Conservation (phyloP, 1,140 invertebrate species). For the Drosophila suzukii region DNA sequence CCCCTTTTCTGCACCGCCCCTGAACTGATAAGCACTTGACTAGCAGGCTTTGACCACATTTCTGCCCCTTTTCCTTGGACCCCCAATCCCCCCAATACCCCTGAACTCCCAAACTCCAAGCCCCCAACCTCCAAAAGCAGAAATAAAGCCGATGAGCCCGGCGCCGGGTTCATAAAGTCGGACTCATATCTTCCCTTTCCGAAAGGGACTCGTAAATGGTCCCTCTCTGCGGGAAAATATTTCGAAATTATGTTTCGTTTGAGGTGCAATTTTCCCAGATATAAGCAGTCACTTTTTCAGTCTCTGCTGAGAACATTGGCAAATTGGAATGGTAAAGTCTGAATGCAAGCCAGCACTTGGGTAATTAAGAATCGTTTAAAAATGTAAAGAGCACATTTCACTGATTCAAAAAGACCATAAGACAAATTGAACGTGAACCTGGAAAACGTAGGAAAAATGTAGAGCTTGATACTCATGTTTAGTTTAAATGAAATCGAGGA, state of each 20-base stretch:
- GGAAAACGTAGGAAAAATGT: too few species aligned
- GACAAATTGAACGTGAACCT: background rate
- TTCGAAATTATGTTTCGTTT: slow-evolving; percentile 7
- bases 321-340: background rate
- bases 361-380: background rate
- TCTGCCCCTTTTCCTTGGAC: background rate
- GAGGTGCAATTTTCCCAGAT: background rate
- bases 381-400: background rate
- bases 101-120: too few species aligned
- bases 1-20: background rate
- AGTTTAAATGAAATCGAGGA: too few species aligned
- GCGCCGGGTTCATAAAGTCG: slow-evolving; percentile 11
- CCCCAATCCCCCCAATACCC: too few species aligned
- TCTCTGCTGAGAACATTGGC: background rate
- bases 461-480: too few species aligned
- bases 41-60: slow-evolving; percentile 13
- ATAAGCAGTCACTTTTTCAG: background rate
- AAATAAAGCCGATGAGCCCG: background rate
- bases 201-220: background rate
- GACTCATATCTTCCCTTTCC: slow-evolving; percentile 3
- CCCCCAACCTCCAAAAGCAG: background rate
- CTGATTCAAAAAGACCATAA: background rate
- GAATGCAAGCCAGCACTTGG: background rate
- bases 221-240: slow-evolving; percentile 3
- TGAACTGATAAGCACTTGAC: slow-evolving; percentile 20